Evolutionary conservation across 1,140 invertebrate species (phyloP).

Genomic region (Xylocopa sonorina): DNA sequence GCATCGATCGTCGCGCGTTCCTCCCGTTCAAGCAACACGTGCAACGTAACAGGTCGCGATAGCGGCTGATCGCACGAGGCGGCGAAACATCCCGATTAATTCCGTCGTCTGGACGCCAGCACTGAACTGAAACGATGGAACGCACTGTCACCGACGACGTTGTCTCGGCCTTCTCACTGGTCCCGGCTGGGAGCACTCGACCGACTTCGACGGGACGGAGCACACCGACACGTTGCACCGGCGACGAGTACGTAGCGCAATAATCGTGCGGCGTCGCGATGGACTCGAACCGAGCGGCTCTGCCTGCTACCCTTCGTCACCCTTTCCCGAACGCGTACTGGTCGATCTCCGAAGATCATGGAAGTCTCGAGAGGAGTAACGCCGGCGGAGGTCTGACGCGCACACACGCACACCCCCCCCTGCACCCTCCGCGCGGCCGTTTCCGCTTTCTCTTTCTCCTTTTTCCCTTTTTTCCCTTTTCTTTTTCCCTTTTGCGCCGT

Average conservation of each 20-base stretch:
- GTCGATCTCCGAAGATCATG: slow-evolving; percentile 66
- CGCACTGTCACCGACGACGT: background rate
- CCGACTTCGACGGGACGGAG: background rate
- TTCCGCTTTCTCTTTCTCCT: slow-evolving; percentile 35
- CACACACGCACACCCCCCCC: slow-evolving; percentile 49
- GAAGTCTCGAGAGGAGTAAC: slow-evolving; percentile 56
- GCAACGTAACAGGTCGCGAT: slow-evolving; percentile 61
- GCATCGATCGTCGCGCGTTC: slow-evolving; percentile 26
- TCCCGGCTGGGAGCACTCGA: no score
- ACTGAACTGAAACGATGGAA: background rate
- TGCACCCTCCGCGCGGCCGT: slow-evolving; percentile 40
- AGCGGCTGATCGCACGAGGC: slow-evolving; percentile 9
- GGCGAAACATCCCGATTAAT: background rate
- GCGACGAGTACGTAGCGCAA: background rate
- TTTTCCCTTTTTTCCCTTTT: background rate
- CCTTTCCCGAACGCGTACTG: slow-evolving; percentile 63
- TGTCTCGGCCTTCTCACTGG: no score
- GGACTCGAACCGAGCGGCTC: slow-evolving; percentile 39
- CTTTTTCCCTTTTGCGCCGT: slow-evolving; percentile 1
- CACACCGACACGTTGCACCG: slow-evolving; percentile 6
- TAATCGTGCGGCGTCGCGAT: slow-evolving; percentile 1
- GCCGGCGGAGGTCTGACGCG: slow-evolving; percentile 43
- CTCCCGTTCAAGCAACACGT: slow-evolving; percentile 40
- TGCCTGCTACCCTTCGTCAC: slow-evolving; percentile 54
- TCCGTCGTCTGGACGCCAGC: background rate